Evolutionary conservation across 1,140 invertebrate species (phyloP), one percentile per base, ranked within the genome.

Genomic region (Aricia agestis): DNA sequence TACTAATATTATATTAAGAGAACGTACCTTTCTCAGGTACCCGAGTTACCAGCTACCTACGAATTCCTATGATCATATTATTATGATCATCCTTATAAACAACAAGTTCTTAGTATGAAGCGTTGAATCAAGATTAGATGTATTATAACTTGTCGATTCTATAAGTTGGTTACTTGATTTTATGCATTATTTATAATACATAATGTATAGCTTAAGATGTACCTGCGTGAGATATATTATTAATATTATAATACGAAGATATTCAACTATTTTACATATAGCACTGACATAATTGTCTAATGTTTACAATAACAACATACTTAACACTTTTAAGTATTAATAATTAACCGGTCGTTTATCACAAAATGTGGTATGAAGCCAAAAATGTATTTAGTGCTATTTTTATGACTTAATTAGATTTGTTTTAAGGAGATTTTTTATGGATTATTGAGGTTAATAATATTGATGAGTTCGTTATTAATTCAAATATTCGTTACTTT

Each of bases 41-140:
- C 45, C 4, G 4, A 52, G 13, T 0, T 52, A 52, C 7, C 45
- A 1, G 11, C 5, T 36, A 52, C 11, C 11, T 0, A 52, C 45
- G 45, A 13, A 52, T 52, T 52, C 45, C 45, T 25, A 2, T 10
- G 6, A 25, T 10, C 59, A 63, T 25, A n/a, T n/a, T n/a, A n/a
- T n/a, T 25, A 2, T 10, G 6, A 25, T 10, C 59, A 63, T 25
- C 59, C 59, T 63, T 63, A 18, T 31, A 25, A 63, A 11, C 19
- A 63, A 63, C 59, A 11, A 31, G 59, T 59, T n/a, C n/a, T 61
- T 19, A 17, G 59, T 9, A 25, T 63, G 18, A 11, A 17, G 59
- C 59, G 59, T 63, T 6, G 59, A 63, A 63, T 63, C 1, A 10
- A 52, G 59, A 63, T 63, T 63, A 63, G 59, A 63, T 63, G 18